phyloP scores from a whole-genome alignment of 2,797 vertebrate species.

The Enteromius fasciolatus region DNA sequence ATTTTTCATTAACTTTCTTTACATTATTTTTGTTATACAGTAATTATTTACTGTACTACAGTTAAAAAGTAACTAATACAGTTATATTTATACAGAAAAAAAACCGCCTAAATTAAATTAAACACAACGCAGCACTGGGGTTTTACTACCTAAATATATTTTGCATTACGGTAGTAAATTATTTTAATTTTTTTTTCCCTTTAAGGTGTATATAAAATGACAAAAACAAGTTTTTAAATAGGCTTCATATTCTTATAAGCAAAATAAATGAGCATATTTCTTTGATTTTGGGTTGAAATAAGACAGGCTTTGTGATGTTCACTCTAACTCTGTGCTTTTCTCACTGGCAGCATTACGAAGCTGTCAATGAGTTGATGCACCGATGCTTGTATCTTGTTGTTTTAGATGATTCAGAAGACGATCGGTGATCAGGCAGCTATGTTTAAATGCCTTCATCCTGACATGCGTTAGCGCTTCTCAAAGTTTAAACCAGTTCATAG shows the following conservation, averaged over 20 bases:
- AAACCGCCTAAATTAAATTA: too few relatives aligned
- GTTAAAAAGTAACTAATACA: background rate
- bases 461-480: slow-evolving; percentile 32
- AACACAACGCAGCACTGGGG: background rate
- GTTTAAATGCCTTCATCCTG: slow-evolving; percentile 62
- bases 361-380: slow-evolving; percentile 46
- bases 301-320: slow-evolving; percentile 1
- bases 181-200: background rate
- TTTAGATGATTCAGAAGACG: slow-evolving; percentile 55
- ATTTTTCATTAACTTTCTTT: background rate
- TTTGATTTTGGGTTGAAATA: slow-evolving; percentile 12
- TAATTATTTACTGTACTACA: slow-evolving; percentile 17
- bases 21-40: background rate
- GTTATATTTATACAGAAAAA: background rate
- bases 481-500: background rate
- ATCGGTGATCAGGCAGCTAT: slow-evolving; percentile 76
- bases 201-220: background rate
- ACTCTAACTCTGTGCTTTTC: slow-evolving; percentile 50
- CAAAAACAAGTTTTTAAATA: background rate
- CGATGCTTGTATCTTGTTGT: slow-evolving; percentile 25
- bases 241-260: background rate
- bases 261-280: background rate
- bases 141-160: background rate
- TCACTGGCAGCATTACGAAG: slow-evolving; percentile 41
- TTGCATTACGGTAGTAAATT: too few relatives aligned